Evolutionary conservation across 2,888 invertebrate species (phyloP), one percentile per base, ranked within the genome.

Genomic region (Amblyjoppa fuscipennis): DNA sequence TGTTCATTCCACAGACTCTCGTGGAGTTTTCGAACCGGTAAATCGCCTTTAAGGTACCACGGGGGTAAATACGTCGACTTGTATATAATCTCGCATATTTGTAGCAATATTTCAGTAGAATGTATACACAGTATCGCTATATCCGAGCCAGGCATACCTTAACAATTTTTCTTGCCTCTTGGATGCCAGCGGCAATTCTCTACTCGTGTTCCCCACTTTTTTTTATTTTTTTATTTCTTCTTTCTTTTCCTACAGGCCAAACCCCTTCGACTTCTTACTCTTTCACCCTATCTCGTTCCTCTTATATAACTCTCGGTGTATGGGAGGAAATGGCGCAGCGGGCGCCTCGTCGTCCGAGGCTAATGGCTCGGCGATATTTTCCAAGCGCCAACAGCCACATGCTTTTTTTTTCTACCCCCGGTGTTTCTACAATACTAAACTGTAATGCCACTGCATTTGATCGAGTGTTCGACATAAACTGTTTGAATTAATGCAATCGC

Each of bases 281-380:
- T 79, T 49, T 49, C 73, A 49, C 74, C 70, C 64, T 16, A 49
- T 76, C 59, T 69, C 59, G 49, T 38, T 78, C 66, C 49, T 49
- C 66, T 75, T 74, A 34, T 66, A 75, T 70, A 56, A 56, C 68
- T 77, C 73, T 69, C 45, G n/a, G 53, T 64, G 61, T 80, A 66
- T 79, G 49, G 81, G 73, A 83, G 76, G 83, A 83, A 85, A 85
- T 76, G 79, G 85, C 85, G 31, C 75, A 79, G 76, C 82, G 75
- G 83, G 83, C 83, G 83, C 83, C 80, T 80, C 83, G 85, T 80
- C 69, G 85, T 85, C 76, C 83, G 79, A 79, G 80, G 80, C 85
- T 85, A 85, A 85, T 83, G 85, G 82, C 79, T 75, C 75, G 76
- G 83, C 83, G 68, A 85, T 85, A 85, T 83, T 80, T 85, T 73